Conservation (phyloP, 2,888 invertebrate genomes). For the Apotomis capreana region DNA sequence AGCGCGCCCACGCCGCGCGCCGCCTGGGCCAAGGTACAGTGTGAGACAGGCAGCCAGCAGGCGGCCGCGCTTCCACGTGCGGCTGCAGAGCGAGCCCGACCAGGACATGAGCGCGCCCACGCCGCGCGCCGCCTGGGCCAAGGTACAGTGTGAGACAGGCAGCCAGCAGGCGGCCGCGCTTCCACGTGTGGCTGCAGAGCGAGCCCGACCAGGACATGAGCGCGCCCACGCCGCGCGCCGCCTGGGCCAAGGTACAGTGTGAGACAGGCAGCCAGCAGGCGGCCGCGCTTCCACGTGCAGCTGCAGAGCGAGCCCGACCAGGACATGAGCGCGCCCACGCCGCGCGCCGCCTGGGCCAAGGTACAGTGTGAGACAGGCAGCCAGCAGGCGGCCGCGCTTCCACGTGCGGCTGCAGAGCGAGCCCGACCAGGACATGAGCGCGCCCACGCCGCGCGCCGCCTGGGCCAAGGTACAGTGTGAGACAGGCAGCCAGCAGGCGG, state of each 20-base stretch:
- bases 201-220: constrained; percentile 67
- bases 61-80: constrained; percentile 59
- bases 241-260: constrained; percentile 84
- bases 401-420: constrained; percentile 84
- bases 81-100: constrained; percentile 56
- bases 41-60: too few species aligned
- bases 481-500: too few species aligned
- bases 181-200: constrained; percentile 87
- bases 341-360: constrained; percentile 87
- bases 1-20: constrained; percentile 84
- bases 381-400: constrained; percentile 45
- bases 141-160: too few species aligned
- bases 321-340: constrained; percentile 85
- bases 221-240: constrained; percentile 87
- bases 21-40: constrained; percentile 86
- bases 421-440: constrained; percentile 85
- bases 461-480: constrained; percentile 66
- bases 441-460: constrained; percentile 86
- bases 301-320: constrained; percentile 87
- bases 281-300: constrained; percentile 77
- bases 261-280: too few species aligned
- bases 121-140: constrained; percentile 74
- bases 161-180: too few species aligned
- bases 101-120: constrained; percentile 89
- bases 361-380: too few species aligned